Percentiles rank a stretch among this genome's conserved stretches.
phyloP scores from a whole-genome alignment of 1,140 invertebrate species.

The Portunus trituberculatus region DNA sequence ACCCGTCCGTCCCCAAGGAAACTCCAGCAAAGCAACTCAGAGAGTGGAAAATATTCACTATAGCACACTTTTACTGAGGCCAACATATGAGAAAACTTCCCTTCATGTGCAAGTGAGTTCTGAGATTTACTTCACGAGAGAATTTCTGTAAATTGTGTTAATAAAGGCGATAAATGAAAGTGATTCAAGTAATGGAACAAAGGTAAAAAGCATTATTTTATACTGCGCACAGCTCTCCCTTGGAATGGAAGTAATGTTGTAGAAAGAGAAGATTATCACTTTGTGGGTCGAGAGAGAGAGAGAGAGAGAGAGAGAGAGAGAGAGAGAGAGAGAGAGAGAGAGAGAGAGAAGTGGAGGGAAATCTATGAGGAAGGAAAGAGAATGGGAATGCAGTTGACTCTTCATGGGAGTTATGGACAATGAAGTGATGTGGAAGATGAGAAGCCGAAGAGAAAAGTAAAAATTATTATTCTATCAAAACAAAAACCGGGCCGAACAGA shows the following conservation, averaged over 20 bases:
- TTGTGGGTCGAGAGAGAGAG: not conserved
- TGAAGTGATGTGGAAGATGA: not conserved
- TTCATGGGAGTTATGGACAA: not conserved
- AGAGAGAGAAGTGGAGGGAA: not conserved
- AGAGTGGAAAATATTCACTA: not conserved
- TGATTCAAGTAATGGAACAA: slow-evolving; percentile 2
- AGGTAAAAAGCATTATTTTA: not conserved
- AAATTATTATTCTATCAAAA: not conserved
- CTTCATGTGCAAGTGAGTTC: not conserved
- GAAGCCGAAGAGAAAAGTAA: not conserved
- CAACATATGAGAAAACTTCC: not conserved
- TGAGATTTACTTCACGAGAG: not conserved
- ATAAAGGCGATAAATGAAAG: slow-evolving; percentile 14
- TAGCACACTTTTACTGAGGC: not conserved
- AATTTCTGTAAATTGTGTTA: not conserved
- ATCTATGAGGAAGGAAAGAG: too few relatives aligned
- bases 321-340: slow-evolving; percentile 1
- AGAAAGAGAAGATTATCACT: slow-evolving; percentile 5
- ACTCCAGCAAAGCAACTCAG: not conserved
- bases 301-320: not conserved
- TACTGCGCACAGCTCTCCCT: not conserved
- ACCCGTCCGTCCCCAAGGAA: not conserved
- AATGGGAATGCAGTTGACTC: not conserved
- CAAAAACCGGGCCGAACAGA: too few relatives aligned
- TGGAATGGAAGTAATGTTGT: not conserved